Evolutionary conservation across 2,797 vertebrate genomes (phyloP).

Genomic region (Poeciliopsis gracilis): DNA sequence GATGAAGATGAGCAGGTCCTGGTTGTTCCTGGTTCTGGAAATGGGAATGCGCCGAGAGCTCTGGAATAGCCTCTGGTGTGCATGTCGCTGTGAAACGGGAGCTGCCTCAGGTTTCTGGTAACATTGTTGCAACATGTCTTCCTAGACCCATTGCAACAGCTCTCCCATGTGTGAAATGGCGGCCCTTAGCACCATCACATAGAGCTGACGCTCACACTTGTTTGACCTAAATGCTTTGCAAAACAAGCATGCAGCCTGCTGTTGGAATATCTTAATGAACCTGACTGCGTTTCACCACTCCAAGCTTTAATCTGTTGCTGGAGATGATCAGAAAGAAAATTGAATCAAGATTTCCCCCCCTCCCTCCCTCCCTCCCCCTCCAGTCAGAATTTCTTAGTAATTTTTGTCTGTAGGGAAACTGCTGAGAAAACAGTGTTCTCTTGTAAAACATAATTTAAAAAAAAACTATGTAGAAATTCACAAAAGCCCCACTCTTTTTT

Average conservation of each 20-base stretch:
- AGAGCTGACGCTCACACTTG: not conserved
- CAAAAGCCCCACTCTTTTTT: too few species aligned
- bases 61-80: slow-evolving; percentile 64
- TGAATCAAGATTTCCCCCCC: too few species aligned
- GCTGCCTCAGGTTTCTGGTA: slow-evolving; percentile 32
- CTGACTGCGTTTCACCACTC: not conserved
- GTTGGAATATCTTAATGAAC: not conserved
- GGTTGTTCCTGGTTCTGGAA: slow-evolving; percentile 1
- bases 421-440: not conserved
- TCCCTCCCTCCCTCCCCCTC: too few species aligned
- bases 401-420: not conserved
- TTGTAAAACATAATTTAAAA: too few species aligned
- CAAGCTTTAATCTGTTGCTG: not conserved
- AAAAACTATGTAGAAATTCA: too few species aligned
- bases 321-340: not conserved
- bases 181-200: not conserved
- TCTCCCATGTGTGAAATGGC: not conserved
- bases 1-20: too few species aligned
- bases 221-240: not conserved
- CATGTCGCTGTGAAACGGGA: slow-evolving; percentile 51
- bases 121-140: not conserved
- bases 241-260: not conserved
- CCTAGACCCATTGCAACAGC: not conserved
- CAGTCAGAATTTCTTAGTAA: not conserved
- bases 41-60: slow-evolving; percentile 35